phyloP scores from a whole-genome alignment of 2,888 invertebrate species.

The Phyllotreta striolata region DNA sequence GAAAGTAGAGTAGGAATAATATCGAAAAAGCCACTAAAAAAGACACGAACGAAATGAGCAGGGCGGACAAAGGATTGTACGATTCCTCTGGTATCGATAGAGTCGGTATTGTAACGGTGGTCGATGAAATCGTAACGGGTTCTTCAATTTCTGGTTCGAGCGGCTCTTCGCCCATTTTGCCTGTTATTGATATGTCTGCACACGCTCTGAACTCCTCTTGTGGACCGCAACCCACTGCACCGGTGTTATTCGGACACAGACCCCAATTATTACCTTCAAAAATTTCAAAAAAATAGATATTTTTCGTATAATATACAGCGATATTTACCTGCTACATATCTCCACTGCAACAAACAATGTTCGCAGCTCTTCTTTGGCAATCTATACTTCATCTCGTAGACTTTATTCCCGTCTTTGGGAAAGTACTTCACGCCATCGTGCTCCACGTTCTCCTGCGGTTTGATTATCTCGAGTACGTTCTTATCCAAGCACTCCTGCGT shows the following conservation, averaged over 20 bases:
- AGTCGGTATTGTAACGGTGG: conserved; percentile 55
- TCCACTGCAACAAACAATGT: conserved; percentile 89
- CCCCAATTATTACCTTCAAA: conserved; percentile 78
- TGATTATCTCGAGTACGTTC: conserved; percentile 68
- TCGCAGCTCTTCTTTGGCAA: conserved; percentile 72
- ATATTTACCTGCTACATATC: conserved; percentile 76
- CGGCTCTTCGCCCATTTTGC: conserved; percentile 60
- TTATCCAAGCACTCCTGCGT: conserved; percentile 81
- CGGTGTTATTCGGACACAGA: conserved; percentile 74
- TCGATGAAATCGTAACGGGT: conserved; percentile 49
- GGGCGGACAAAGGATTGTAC: conserved; percentile 64
- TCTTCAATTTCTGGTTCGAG: conserved; percentile 57
- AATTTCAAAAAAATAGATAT: no score
- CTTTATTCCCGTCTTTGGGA: conserved; percentile 79
- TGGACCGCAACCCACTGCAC: conserved; percentile 85
- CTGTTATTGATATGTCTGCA: conserved; percentile 79
- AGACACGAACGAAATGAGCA: conserved; percentile 71
- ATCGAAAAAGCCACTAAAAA: conserved; percentile 72
- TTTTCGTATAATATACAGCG: no score
- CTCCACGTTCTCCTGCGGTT: conserved; percentile 59
- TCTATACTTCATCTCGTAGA: conserved; percentile 73
- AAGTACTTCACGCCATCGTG: conserved; percentile 71
- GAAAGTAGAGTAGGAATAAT: conserved; percentile 75
- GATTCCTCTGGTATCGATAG: conserved; percentile 51
- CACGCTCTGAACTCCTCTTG: conserved; percentile 90